These are phyloP conservation scores for Tetranychus truncatus DNA, from an alignment of 2,888 invertebrate genomes.

Conservation along the genomic window DNA sequence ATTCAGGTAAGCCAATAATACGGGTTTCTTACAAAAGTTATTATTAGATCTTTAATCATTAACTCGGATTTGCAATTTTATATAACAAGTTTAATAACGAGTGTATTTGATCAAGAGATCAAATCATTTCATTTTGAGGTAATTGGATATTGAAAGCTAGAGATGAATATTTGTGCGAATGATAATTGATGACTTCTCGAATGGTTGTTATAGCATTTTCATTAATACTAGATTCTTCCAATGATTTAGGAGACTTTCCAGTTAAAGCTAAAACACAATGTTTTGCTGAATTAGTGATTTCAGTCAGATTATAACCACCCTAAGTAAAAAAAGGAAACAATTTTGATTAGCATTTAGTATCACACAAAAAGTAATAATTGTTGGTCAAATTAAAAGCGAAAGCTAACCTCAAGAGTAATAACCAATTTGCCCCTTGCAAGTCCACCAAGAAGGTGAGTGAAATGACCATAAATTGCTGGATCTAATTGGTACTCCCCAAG, in stretches of 20 bases:
- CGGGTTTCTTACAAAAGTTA: too few species aligned
- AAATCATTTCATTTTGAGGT: not conserved
- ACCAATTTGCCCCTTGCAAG: slow-evolving; percentile 64
- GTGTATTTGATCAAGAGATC: not conserved
- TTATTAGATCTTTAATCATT: too few species aligned
- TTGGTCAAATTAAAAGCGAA: not conserved
- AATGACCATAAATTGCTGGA: slow-evolving; percentile 72
- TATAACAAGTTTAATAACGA: too few species aligned
- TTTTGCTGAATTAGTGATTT: slow-evolving; percentile 65
- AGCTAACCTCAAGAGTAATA: slow-evolving; percentile 47
- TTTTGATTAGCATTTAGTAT: too few species aligned
- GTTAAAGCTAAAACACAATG: slow-evolving; percentile 70
- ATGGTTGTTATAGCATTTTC: slow-evolving; percentile 42
- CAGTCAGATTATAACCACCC: slow-evolving; percentile 79
- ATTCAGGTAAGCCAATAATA: too few species aligned
- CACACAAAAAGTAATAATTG: not conserved
- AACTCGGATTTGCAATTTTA: too few species aligned
- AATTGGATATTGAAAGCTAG: not conserved
- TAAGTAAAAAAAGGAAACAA: slow-evolving; percentile 22
- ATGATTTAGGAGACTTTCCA: slow-evolving; percentile 55
- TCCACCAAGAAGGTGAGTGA: slow-evolving; percentile 63
- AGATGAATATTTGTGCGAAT: slow-evolving; percentile 36
- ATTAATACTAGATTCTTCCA: slow-evolving; percentile 25
- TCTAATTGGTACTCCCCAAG: slow-evolving; percentile 54
- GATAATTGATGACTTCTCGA: slow-evolving; percentile 47